phyloP scores from a whole-genome alignment of 53 echinoderm and acorn worm species.

The Actinopyga echinites region DNA sequence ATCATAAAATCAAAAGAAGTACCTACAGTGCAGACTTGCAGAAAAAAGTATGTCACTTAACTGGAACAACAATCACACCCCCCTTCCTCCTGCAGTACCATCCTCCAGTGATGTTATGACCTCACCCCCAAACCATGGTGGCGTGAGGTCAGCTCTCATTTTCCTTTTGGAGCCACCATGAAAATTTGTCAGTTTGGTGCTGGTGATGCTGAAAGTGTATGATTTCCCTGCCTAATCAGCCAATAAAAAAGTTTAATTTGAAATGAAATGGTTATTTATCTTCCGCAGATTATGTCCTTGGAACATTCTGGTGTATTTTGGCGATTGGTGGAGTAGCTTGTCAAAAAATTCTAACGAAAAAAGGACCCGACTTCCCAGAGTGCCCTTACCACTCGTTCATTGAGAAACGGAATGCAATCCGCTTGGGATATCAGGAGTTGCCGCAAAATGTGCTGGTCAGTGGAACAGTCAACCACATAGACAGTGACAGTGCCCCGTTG shows the following conservation, averaged over 20 bases:
- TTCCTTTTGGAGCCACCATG: not conserved
- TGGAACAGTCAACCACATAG: not conserved
- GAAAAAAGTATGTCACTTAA: no score
- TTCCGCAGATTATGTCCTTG: conserved; percentile 63
- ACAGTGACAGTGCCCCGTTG: not conserved
- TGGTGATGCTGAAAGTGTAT: not conserved
- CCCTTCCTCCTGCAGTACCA: no score
- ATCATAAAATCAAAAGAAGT: no score
- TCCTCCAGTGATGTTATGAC: no score
- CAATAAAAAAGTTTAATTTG: no score
- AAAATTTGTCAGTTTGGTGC: not conserved
- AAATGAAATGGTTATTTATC: no score
- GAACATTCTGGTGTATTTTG: conserved; percentile 59
- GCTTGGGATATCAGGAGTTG: not conserved
- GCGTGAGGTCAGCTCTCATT: no score
- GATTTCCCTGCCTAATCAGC: not conserved
- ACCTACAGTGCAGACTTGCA: no score
- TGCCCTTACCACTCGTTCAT: conserved; percentile 67
- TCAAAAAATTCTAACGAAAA: conserved; percentile 60
- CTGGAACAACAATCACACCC: no score
- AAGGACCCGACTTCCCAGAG: conserved; percentile 69
- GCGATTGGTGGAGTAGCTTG: conserved; percentile 53
- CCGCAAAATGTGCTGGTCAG: not conserved
- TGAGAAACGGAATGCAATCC: not conserved
- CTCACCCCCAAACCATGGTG: no score